phyloP scores from a whole-genome alignment of 2,888 invertebrate genomes.

The Sericinus montela region DNA sequence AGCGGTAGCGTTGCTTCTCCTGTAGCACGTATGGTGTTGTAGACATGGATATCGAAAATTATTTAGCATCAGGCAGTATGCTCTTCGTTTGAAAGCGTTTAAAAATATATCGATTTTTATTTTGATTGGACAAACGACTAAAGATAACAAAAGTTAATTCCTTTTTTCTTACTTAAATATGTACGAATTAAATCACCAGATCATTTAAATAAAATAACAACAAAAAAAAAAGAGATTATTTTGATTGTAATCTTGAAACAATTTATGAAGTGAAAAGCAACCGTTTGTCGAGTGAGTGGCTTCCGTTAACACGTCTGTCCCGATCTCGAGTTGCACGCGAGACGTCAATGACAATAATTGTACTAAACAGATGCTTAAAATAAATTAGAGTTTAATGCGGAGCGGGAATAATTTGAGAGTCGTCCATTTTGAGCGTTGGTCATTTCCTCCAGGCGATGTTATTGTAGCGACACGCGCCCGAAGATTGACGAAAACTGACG shows the following conservation, averaged over 20 bases:
- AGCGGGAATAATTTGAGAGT: constrained; percentile 25
- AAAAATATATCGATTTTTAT: no score
- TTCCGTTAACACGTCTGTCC: constrained; percentile 24
- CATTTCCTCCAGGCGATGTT: constrained; percentile 40
- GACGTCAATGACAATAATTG: constrained; percentile 44
- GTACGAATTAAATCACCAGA: not conserved
- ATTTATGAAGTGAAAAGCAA: constrained; percentile 1
- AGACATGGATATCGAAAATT: no score
- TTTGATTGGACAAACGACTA: no score
- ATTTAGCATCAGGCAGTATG: no score
- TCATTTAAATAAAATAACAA: not conserved
- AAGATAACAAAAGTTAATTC: no score
- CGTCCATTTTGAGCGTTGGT: constrained; percentile 23
- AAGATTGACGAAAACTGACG: constrained; percentile 45
- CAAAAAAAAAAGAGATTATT: not conserved
- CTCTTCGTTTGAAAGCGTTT: no score
- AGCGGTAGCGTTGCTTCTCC: no score
- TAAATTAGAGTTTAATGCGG: constrained; percentile 34
- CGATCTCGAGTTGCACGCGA: constrained; percentile 34
- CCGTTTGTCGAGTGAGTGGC: not conserved
- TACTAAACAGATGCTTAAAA: constrained; percentile 42
- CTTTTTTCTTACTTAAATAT: not conserved
- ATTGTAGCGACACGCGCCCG: constrained; percentile 49
- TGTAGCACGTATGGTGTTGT: no score
- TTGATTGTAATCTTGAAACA: constrained; percentile 1